These are phyloP conservation scores for Zoanthus solanderi DNA, from an alignment of 92 coral and sea anemone species.

Conservation along the genomic window DNA sequence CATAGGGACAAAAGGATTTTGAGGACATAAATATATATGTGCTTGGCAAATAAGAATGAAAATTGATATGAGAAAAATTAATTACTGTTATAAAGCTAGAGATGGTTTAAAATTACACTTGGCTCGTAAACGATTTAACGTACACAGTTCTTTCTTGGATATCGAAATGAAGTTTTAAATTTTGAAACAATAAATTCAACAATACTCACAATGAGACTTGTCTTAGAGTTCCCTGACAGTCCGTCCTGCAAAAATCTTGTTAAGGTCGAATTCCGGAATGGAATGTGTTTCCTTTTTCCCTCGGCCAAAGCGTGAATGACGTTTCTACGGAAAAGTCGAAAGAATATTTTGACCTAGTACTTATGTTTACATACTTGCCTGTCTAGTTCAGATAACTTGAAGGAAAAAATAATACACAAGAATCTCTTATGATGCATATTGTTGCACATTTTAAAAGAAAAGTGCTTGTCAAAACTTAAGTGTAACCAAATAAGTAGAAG, in stretches of 20 bases:
- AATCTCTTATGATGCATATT: not conserved
- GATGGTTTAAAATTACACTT: too few species aligned
- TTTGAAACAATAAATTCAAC: not conserved
- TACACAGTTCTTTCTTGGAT: not conserved
- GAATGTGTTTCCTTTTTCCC: slow-evolving; percentile 79
- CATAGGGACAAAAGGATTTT: too few species aligned
- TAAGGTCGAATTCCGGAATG: slow-evolving; percentile 82
- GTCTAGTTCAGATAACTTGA: not conserved
- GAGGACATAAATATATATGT: too few species aligned
- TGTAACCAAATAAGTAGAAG: too few species aligned
- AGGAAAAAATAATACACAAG: not conserved
- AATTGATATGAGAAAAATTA: too few species aligned
- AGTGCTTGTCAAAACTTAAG: too few species aligned
- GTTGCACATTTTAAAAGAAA: too few species aligned
- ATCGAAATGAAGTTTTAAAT: not conserved
- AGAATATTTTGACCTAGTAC: not conserved
- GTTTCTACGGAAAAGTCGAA: slow-evolving; percentile 61
- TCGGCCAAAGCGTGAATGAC: slow-evolving; percentile 92
- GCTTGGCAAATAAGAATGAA: too few species aligned
- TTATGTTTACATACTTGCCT: slow-evolving; percentile 2
- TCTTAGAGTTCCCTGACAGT: slow-evolving; percentile 85
- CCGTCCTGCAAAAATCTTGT: slow-evolving; percentile 87
- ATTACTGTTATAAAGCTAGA: too few species aligned
- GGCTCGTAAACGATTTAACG: too few species aligned
- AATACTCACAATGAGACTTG: slow-evolving; percentile 81